These are phyloP conservation scores for Phoebastria nigripes DNA, from an alignment of 2,797 vertebrate species.

Conservation along the genomic window DNA sequence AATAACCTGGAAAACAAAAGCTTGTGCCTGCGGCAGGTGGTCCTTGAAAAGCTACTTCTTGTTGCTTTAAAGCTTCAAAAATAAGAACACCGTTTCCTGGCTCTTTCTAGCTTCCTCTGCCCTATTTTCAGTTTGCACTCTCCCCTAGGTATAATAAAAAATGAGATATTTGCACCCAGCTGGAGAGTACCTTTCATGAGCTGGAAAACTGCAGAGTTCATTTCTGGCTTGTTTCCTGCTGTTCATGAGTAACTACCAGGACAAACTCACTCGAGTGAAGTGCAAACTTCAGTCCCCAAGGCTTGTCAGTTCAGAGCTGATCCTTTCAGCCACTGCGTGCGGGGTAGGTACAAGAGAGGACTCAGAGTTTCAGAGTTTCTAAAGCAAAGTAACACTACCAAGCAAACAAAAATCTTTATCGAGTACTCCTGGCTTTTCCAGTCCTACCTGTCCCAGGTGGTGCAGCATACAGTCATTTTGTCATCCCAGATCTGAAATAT, in stretches of 20 bases:
- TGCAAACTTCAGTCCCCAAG: slow-evolving; percentile 22
- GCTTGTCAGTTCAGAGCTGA: background rate
- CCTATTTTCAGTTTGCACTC: slow-evolving; percentile 45
- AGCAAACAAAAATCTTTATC: background rate
- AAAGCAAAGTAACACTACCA: background rate
- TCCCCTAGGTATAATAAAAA: slow-evolving; percentile 38
- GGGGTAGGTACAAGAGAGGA: background rate
- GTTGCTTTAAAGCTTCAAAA: slow-evolving; percentile 22
- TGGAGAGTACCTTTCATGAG: slow-evolving; percentile 47
- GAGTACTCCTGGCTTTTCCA: background rate
- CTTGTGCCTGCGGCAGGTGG: background rate
- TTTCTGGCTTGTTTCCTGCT: slow-evolving; percentile 27
- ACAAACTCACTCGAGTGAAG: slow-evolving; percentile 33
- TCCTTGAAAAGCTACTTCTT: background rate
- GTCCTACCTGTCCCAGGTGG: background rate
- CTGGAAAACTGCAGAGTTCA: slow-evolving; percentile 44
- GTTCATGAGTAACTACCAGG: slow-evolving; percentile 40
- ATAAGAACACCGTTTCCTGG: background rate
- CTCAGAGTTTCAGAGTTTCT: rapidly evolving
- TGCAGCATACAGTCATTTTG: background rate
- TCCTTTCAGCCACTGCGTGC: background rate
- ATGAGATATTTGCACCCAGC: slow-evolving; percentile 51
- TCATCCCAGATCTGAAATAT: background rate
- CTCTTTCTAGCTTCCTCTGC: slow-evolving; percentile 13
- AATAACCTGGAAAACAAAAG: background rate